These are phyloP conservation scores for Muscidifurax raptorellus DNA, from an alignment of 1,140 invertebrate species.

Conservation along the genomic window DNA sequence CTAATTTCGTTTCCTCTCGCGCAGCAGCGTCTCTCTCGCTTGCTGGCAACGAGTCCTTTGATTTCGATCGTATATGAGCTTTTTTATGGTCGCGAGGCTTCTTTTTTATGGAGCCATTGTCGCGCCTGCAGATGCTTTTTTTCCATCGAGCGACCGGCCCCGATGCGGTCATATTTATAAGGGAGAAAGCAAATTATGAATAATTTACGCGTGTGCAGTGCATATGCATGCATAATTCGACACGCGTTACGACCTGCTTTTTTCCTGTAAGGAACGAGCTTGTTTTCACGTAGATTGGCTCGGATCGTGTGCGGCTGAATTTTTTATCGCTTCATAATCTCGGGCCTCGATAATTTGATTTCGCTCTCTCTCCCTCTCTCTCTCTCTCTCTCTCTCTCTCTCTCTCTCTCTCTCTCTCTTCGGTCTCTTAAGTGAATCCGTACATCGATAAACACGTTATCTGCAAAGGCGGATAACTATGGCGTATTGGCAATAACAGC, in stretches of 20 bases:
- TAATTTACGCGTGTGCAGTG: not conserved
- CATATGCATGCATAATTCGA: not conserved
- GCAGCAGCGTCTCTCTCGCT: not conserved
- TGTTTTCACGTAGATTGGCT: not conserved
- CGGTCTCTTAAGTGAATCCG: no score
- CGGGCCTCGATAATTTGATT: no score
- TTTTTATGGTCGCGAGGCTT: not conserved
- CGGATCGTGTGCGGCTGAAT: no score
- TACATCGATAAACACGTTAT: no score
- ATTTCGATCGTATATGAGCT: not conserved
- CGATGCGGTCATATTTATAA: not conserved
- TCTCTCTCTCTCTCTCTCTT: no score
- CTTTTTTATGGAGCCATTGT: not conserved
- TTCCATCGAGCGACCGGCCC: not conserved
- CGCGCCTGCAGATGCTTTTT: not conserved
- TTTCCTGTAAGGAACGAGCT: not conserved
- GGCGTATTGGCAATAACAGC: no score
- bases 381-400: no score
- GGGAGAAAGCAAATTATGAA: slow-evolving; percentile 15
- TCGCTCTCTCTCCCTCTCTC: no score
- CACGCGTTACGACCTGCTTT: not conserved
- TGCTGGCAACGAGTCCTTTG: not conserved
- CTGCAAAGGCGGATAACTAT: no score
- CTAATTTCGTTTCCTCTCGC: not conserved
- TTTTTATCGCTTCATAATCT: no score